Conservation (phyloP, 2,113 vertebrate species). For the Otis tarda region DNA sequence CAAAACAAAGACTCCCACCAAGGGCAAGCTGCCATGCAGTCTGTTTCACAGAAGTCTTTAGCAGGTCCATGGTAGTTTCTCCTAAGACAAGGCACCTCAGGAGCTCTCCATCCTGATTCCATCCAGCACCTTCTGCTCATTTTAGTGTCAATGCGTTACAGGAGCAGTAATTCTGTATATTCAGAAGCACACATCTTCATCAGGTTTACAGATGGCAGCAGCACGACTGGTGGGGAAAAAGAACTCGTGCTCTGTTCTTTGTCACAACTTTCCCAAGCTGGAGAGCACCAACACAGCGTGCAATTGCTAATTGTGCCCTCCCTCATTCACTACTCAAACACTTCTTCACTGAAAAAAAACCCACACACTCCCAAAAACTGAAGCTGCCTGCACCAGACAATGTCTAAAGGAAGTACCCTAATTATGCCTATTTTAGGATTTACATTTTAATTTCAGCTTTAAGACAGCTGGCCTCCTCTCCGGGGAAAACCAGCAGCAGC, state of each 20-base stretch:
- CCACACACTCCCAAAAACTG: not conserved
- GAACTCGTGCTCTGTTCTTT: not conserved
- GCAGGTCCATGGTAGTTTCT: not conserved
- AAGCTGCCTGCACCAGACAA: not conserved
- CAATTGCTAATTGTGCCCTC: not conserved
- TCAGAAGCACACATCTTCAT: not conserved
- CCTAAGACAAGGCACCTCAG: not conserved
- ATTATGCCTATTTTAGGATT: conserved; percentile 52
- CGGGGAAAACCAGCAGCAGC: not conserved
- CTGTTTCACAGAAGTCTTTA: not conserved
- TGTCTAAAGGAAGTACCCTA: conserved; percentile 42
- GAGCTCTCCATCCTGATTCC: not conserved
- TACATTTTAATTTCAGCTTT: conserved; percentile 64
- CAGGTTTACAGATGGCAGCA: not conserved
- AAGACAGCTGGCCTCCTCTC: conserved; percentile 52
- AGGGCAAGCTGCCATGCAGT: not conserved
- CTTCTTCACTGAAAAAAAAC: not conserved
- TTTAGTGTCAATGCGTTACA: not conserved
- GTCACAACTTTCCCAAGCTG: not conserved
- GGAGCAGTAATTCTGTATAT: not conserved
- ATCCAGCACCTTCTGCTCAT: not conserved
- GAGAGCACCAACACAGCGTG: not conserved
- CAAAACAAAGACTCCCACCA: not conserved
- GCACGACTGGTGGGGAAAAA: not conserved
- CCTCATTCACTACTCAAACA: not conserved